These are phyloP conservation scores for Dipodomys stephensi DNA, from an alignment of 2,113 vertebrate species.

Conservation along the genomic window DNA sequence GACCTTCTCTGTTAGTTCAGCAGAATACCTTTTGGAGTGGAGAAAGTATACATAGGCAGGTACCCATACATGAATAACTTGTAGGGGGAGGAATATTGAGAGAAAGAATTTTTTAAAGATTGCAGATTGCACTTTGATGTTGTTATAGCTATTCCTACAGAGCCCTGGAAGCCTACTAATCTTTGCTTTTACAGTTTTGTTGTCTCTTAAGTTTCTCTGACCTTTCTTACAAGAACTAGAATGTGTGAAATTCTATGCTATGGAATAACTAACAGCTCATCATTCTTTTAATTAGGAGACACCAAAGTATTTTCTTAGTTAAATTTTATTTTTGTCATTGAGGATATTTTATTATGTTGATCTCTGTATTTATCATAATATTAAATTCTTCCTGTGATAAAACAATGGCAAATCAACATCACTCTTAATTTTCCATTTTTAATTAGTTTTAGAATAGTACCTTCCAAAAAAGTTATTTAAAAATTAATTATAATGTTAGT, in stretches of 20 bases:
- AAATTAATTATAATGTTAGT: constrained; percentile 44
- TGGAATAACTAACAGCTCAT: constrained; percentile 16
- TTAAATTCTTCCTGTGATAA: constrained; percentile 24
- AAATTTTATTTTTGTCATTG: constrained; percentile 42
- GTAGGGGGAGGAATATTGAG: neutral
- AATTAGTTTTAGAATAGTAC: constrained; percentile 26
- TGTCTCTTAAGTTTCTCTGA: neutral
- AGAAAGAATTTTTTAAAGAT: neutral
- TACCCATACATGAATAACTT: neutral
- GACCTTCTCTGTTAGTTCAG: neutral
- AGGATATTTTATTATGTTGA: constrained; percentile 43
- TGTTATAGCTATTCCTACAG: neutral
- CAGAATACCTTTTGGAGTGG: neutral
- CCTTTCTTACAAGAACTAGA: neutral
- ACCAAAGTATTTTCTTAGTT: neutral
- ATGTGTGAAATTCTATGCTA: constrained; percentile 29
- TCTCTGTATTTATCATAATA: constrained; percentile 6
- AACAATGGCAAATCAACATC: constrained; percentile 43
- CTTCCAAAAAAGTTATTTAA: neutral
- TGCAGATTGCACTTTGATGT: neutral
- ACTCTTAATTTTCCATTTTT: neutral
- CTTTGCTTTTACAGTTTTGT: neutral
- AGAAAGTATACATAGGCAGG: neutral
- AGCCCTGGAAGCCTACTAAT: neutral
- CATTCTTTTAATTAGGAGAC: constrained; percentile 13